Base-by-base conservation (phyloP, 2,797 vertebrate genomes). In the Monodelphis domestica region DNA sequence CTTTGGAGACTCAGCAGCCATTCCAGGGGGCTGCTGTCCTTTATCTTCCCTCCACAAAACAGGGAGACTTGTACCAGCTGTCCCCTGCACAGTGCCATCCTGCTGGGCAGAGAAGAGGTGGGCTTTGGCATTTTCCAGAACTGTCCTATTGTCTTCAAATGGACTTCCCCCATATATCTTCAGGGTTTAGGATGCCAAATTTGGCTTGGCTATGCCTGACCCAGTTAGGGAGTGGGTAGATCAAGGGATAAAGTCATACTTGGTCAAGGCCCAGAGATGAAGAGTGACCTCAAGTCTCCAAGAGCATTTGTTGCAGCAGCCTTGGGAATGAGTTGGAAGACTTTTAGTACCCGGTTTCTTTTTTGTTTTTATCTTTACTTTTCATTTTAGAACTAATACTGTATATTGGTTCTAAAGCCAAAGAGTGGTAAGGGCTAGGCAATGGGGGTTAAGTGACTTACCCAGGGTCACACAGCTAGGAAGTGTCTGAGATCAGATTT, bases 181-280 rank as follows among this genome's bases (percentile, higher is more conserved):
- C 45, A 38, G 38, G 2, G 3, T 21, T 84, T 84, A 84, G 70
- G 24, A 24, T 50, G 21, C 21, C 38, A 84, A 84, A 84, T 45
- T 24, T 50, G 38, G n/a, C 50, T 50, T 78, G n/a, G 38, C 4
- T 0, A 0, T 54, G 70, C 45, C 70, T 59, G 45, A 89, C 54
- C 0, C 0, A 7, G 55, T 5, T 0, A 0, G 9, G 5, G 12
- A 56, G 10, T 5, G 21, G 38, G 78, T 52, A 26, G 59, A 56
- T 17, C 52, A 12, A 12, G 38, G 38, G 70, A 84, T 50, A 84
- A 84, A 78, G 26, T 21, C 21, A 45, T 45, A 21, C 70, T 12
- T 50, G 45, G 38, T 21, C 38, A 84, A 50, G 70, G 38, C 7
- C 38, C 38, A 50, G 33, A 84, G 70, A 50, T 3, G 70, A 84